phyloP scores from a whole-genome alignment of 2,113 vertebrate genomes.

The Laticauda colubrina region DNA sequence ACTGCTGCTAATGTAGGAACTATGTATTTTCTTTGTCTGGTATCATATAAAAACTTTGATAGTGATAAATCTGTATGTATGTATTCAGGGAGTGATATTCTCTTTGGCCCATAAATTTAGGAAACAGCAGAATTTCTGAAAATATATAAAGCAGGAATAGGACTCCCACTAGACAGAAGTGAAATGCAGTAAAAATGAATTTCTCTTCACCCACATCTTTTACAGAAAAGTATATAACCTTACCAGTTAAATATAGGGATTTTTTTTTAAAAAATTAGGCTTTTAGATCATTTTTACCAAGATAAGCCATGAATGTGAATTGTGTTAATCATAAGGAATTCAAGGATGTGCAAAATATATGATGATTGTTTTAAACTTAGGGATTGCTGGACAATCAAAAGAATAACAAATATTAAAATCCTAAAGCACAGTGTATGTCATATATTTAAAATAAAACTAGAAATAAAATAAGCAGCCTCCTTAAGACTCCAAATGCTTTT shows the following conservation, averaged over 20 bases:
- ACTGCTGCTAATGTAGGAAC: constrained; percentile 44
- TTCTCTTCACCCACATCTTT: constrained; percentile 48
- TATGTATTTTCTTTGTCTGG: constrained; percentile 31
- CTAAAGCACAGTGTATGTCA: constrained; percentile 19
- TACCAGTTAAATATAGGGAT: constrained; percentile 6
- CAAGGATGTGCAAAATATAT: constrained; percentile 47
- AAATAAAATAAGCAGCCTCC: constrained; percentile 3
- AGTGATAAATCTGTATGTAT: constrained; percentile 32
- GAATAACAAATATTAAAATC: constrained; percentile 30
- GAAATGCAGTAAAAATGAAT: constrained; percentile 41
- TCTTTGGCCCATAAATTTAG: constrained; percentile 59
- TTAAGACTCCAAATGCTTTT: fast-evolving
- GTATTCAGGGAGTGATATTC: constrained; percentile 16
- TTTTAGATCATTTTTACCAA: constrained; percentile 47
- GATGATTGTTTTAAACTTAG: constrained; percentile 41
- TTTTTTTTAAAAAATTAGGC: background rate
- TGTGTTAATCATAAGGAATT: constrained; percentile 37
- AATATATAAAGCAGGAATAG: constrained; percentile 56
- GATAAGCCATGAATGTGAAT: background rate
- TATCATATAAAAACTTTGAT: background rate
- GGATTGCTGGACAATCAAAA: constrained; percentile 48
- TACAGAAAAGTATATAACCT: constrained; percentile 36
- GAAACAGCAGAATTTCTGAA: constrained; percentile 51
- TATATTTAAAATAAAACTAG: constrained; percentile 18
- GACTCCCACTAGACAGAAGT: constrained; percentile 60